Evolutionary conservation across 2,113 vertebrate species (phyloP).

Genomic region (Athene cunicularia): DNA sequence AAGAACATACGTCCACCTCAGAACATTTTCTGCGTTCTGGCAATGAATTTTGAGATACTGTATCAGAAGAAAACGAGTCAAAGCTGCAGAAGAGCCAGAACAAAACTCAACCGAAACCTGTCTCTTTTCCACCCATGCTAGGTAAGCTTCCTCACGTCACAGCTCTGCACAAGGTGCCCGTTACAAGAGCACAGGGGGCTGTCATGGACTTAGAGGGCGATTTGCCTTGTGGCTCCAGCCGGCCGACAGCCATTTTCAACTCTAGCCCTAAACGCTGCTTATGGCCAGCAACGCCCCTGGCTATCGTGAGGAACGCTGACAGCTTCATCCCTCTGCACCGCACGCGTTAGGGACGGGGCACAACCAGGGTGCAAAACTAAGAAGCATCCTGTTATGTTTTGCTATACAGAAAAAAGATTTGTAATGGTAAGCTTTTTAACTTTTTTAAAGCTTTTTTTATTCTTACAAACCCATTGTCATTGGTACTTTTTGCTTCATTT

Average conservation of each 20-base stretch:
- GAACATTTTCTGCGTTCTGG: neutral
- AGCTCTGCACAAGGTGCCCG: neutral
- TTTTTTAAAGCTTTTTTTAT: conserved; percentile 47
- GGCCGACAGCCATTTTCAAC: neutral
- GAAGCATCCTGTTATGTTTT: rapidly evolving
- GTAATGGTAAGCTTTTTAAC: neutral
- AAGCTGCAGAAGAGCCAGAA: neutral
- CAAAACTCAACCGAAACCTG: rapidly evolving
- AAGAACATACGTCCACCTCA: neutral
- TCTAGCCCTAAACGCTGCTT: neutral
- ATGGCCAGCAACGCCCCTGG: rapidly evolving
- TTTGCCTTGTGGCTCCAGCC: neutral
- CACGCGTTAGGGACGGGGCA: rapidly evolving
- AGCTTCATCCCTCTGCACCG: neutral
- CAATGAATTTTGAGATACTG: neutral
- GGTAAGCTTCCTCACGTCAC: neutral
- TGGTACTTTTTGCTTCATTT: neutral
- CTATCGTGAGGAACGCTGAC: neutral
- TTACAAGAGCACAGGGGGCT: neutral
- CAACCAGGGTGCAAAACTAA: neutral
- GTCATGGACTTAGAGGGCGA: rapidly evolving
- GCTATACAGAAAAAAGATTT: neutral
- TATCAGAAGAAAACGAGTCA: neutral
- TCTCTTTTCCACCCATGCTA: neutral
- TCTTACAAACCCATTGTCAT: conserved; percentile 40